phyloP scores from a whole-genome alignment of 1,140 invertebrate genomes.

The Aleiodes sp. region DNA sequence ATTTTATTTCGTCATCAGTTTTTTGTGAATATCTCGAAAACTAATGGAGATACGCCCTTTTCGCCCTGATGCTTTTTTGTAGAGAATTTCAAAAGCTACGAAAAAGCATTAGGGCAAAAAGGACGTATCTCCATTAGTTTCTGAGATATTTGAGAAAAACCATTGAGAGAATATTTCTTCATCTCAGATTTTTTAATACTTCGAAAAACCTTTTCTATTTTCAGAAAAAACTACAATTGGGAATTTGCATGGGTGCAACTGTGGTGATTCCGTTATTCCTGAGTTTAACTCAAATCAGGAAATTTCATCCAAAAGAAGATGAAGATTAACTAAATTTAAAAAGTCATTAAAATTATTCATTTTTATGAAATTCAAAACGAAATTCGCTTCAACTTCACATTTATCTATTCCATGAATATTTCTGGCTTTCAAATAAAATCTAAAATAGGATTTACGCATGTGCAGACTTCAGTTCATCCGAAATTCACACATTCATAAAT shows the following conservation, averaged over 20 bases:
- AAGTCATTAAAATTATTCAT: too few relatives aligned
- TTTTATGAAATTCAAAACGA: too few relatives aligned
- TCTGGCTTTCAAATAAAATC: conserved; percentile 9
- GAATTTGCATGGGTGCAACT: not conserved
- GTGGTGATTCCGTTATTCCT: not conserved
- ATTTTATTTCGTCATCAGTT: too few relatives aligned
- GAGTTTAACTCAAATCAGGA: conserved; percentile 9
- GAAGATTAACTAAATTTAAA: not conserved
- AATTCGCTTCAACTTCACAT: too few relatives aligned
- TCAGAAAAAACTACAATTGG: conserved; percentile 6
- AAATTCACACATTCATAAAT: not conserved
- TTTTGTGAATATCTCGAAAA: too few relatives aligned
- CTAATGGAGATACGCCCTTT: too few relatives aligned
- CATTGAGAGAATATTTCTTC: not conserved
- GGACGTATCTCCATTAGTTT: too few relatives aligned
- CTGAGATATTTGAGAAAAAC: not conserved
- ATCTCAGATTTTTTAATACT: not conserved
- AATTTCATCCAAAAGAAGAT: not conserved
- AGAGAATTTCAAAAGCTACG: too few relatives aligned
- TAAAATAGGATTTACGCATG: conserved; percentile 17
- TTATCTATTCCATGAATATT: not conserved
- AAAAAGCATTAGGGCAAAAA: too few relatives aligned
- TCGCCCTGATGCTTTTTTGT: too few relatives aligned
- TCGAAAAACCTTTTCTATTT: not conserved
- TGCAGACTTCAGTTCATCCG: not conserved